phyloP scores from a whole-genome alignment of 2,888 invertebrate species.

The Trachelus stipa region DNA sequence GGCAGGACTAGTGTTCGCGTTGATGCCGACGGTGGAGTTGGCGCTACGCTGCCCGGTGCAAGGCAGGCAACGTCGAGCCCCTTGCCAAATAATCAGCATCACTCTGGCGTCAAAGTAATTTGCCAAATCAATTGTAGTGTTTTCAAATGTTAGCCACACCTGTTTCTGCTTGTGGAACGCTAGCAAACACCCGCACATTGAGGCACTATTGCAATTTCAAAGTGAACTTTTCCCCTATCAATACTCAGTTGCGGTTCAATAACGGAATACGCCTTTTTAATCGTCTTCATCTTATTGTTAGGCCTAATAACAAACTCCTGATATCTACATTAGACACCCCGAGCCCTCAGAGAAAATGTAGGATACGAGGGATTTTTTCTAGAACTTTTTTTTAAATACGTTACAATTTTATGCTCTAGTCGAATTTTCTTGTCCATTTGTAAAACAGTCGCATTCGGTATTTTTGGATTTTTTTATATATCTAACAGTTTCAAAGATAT shows the following conservation, averaged over 20 bases:
- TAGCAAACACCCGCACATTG: no score
- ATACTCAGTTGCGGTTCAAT: no score
- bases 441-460: no score
- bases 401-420: not conserved
- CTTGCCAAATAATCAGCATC: conserved; percentile 61
- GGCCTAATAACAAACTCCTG: not conserved
- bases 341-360: not conserved
- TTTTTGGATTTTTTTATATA: no score
- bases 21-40: not conserved
- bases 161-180: no score
- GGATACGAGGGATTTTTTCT: not conserved
- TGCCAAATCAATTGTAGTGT: not conserved
- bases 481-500: no score
- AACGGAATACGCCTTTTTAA: not conserved
- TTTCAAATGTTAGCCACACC: not conserved
- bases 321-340: not conserved
- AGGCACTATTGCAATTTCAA: not conserved
- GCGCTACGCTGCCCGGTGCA: conserved; percentile 52
- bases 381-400: not conserved
- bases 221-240: no score
- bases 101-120: conserved; percentile 34
- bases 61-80: conserved; percentile 59
- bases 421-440: not conserved
- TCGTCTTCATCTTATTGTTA: not conserved
- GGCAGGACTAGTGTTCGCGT: not conserved